Evolutionary conservation across 2,797 vertebrate species (phyloP), one percentile per base, ranked within the genome.

Genomic region (Leptodactylus fallax): DNA sequence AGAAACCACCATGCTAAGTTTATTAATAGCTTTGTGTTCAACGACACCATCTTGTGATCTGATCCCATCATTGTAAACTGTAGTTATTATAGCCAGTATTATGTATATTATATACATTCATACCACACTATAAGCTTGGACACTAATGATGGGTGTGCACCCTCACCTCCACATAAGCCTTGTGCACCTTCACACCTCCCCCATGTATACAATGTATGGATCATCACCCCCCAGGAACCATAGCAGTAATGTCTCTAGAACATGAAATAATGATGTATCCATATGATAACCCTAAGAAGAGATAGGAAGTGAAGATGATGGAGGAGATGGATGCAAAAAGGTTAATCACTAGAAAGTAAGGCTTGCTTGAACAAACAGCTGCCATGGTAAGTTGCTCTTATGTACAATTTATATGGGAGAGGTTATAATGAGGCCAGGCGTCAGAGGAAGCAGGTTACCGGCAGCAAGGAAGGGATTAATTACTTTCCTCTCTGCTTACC

Each of bases 321-420:
- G 72, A 80, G 11, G 58, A 61, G 36, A 65, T 80, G 71, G 71
- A 74, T 77, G 72, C 14, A 23, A 53, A 77, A 23, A 77, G 72
- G 72, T 77, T 77, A 77, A 77, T 77, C 21, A 63, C 60, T 81
- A 63, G 19, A 81, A 23, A 65, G 58, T 81, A 81, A 81, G 79
- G 60, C 36, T 81, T 47, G 21, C 36, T 9, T n/a, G 58, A 65
- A 81, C 60, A 81, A 65, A 81, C 61, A 49, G 21, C 58, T 58
- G 78, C 53, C 78, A 36, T 58, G 25, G 55, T 58, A 58, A 58
- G 25, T 47, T 65, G 60, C 60, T 23, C 45, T 80, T 61, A 81
- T 63, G 60, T 49, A 63, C 27, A 76, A 23, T 77, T 77, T 51
- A 74, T 74, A 60, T 45, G 55, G 27, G 16, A 8, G 25, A 53